Percentiles rank a stretch among this genome's conserved stretches.
phyloP scores from a whole-genome alignment of 2,888 invertebrate genomes.

The Eupithecia pulchellata region DNA sequence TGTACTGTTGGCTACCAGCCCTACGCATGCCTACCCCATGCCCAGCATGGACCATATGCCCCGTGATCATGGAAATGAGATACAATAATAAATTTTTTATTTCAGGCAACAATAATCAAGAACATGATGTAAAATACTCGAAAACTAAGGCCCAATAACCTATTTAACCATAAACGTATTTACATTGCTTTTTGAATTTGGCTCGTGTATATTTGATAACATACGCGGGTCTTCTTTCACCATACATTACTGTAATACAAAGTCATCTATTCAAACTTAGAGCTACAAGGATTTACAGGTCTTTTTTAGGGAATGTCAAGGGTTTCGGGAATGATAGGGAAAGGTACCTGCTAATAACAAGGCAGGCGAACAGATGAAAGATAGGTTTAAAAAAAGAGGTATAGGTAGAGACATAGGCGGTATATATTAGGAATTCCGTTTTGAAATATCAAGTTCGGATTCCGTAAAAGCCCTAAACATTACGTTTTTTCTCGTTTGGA shows the following conservation, averaged over 20 bases:
- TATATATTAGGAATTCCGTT: neutral
- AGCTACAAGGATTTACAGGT: conserved; percentile 35
- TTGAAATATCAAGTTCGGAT: neutral
- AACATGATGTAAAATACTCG: too few species aligned
- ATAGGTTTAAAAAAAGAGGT: neutral
- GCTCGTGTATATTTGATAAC: neutral
- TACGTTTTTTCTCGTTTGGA: neutral
- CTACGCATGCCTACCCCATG: too few species aligned
- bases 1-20: too few species aligned
- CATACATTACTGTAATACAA: neutral
- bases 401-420: neutral
- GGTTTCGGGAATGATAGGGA: conserved; percentile 41
- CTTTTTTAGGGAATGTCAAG: conserved; percentile 50
- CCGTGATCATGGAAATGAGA: too few species aligned
- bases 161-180: too few species aligned
- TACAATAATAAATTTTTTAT: too few species aligned
- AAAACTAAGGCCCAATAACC: too few species aligned
- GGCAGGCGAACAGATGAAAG: neutral
- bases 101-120: too few species aligned
- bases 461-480: neutral
- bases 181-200: neutral
- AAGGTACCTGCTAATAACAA: neutral
- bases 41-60: too few species aligned
- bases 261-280: conserved; percentile 1
- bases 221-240: neutral